phyloP scores from a whole-genome alignment of 92 coral and sea anemone genomes.

The Phenganax subtilis region DNA sequence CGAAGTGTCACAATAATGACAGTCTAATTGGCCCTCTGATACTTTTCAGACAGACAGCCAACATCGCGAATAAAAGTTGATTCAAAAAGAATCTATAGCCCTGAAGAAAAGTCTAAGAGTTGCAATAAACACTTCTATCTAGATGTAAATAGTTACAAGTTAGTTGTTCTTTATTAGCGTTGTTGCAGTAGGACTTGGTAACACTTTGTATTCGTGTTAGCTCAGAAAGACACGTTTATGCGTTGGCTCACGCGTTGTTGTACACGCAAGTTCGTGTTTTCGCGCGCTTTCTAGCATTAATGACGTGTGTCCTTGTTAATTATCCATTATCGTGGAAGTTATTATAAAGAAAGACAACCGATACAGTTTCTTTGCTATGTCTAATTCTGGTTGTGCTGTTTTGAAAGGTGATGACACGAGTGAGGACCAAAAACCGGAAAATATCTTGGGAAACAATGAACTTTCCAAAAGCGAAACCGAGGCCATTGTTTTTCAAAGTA shows the following conservation, averaged over 20 bases:
- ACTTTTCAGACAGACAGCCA: neutral
- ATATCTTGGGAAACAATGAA: neutral
- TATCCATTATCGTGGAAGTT: neutral
- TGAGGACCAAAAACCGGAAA: neutral
- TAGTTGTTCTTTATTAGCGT: neutral
- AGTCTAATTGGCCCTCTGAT: neutral
- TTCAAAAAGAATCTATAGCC: neutral
- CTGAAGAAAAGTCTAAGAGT: neutral
- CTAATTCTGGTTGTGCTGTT: neutral
- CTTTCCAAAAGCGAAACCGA: conserved; percentile 2
- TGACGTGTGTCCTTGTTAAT: neutral
- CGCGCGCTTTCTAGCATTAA: neutral
- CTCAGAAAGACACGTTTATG: neutral
- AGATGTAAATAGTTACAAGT: neutral
- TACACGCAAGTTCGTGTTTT: neutral
- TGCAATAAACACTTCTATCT: neutral
- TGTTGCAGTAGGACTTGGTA: neutral
- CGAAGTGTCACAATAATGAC: conserved; percentile 5
- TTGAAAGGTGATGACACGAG: neutral
- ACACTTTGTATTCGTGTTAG: neutral
- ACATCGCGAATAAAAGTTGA: neutral
- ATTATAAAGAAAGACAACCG: neutral
- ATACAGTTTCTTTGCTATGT: neutral
- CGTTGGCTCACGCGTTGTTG: neutral
- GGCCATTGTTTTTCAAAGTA: neutral